These are phyloP conservation scores for Neuroterus valhalla DNA, from an alignment of 1,140 invertebrate species.

Conservation along the genomic window DNA sequence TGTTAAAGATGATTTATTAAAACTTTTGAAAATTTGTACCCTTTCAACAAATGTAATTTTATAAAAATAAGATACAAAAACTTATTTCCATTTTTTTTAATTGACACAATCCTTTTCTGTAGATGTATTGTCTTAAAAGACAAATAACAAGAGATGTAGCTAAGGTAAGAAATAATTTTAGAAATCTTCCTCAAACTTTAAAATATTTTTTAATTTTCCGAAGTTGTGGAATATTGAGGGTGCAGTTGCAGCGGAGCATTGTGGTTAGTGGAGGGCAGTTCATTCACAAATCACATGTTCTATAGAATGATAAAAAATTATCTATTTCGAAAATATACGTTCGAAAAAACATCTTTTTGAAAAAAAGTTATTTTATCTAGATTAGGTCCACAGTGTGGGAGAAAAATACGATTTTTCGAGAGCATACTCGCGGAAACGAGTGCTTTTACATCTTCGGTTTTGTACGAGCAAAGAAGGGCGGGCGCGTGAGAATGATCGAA, in stretches of 20 bases:
- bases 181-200: too few relatives aligned
- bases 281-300: slow-evolving; percentile 20
- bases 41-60: too few relatives aligned
- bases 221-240: neutral
- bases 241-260: neutral
- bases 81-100: too few relatives aligned
- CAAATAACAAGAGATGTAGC: too few relatives aligned
- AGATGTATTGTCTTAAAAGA: too few relatives aligned
- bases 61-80: too few relatives aligned
- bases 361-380: slow-evolving; percentile 1
- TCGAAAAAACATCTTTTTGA: slow-evolving; percentile 18
- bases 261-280: slow-evolving; percentile 25
- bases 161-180: too few relatives aligned
- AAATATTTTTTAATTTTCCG: too few relatives aligned
- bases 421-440: slow-evolving; percentile 2
- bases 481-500: neutral
- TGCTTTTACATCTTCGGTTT: neutral
- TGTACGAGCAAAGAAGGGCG: slow-evolving; percentile 5
- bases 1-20: too few relatives aligned
- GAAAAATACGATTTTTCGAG: slow-evolving; percentile 21
- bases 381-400: neutral
- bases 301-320: slow-evolving; percentile 16
- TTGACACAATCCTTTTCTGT: too few relatives aligned
- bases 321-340: slow-evolving; percentile 24
- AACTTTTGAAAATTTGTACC: too few relatives aligned